Conservation (phyloP, 2,113 vertebrate species). For the Platichthys stellatus region DNA sequence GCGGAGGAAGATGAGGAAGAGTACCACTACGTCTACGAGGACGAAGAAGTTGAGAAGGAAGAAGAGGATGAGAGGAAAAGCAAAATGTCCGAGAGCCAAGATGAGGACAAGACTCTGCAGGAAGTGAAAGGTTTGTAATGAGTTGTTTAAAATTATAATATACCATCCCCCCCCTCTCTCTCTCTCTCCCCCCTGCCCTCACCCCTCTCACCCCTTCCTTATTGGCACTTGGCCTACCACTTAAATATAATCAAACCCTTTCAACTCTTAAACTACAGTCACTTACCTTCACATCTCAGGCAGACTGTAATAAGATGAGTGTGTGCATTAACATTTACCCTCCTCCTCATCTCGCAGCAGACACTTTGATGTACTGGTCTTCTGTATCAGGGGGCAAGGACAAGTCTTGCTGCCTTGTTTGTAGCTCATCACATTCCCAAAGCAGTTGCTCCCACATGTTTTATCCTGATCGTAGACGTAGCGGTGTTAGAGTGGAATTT, state of each 20-base stretch:
- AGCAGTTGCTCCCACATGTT: neutral
- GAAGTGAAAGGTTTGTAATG: conserved; percentile 90
- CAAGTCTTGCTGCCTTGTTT: neutral
- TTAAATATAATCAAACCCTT: conserved; percentile 42
- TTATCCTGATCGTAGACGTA: neutral
- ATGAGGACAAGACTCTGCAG: conserved; percentile 84
- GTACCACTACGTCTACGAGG: conserved; percentile 87
- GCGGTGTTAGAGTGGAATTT: neutral
- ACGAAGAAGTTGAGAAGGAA: conserved; percentile 86
- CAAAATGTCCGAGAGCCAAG: conserved; percentile 73
- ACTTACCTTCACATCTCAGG: conserved; percentile 11
- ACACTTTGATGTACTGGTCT: conserved; percentile 28
- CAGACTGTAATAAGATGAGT: conserved; percentile 40
- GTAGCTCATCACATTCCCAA: neutral
- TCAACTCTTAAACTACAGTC: conserved; percentile 10
- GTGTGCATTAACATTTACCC: conserved; percentile 22
- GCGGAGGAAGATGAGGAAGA: conserved; percentile 83
- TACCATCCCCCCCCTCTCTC: neutral
- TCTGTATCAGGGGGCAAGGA: conserved; percentile 16
- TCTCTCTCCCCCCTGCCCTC: neutral
- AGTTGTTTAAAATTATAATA: conserved; percentile 11
- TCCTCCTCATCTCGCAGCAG: conserved; percentile 18
- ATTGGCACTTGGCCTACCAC: conserved; percentile 26
- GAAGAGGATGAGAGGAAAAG: conserved; percentile 86
- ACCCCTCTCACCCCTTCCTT: neutral